phyloP scores from a whole-genome alignment of 2,888 invertebrate genomes.

The Drosophila anomelani region DNA sequence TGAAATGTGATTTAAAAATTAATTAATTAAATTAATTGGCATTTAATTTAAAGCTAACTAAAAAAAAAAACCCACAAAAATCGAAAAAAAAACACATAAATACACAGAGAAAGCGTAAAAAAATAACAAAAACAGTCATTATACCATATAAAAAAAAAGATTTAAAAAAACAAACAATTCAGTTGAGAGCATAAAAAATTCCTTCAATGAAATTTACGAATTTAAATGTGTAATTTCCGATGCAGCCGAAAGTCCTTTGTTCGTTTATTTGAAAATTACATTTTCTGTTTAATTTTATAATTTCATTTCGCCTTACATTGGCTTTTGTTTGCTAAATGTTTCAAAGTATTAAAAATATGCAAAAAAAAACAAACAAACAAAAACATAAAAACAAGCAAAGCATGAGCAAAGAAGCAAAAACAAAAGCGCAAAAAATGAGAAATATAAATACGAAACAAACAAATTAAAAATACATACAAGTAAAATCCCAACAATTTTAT shows the following conservation, averaged over 20 bases:
- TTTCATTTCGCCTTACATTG: conserved; percentile 17
- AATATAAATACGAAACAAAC: conserved; percentile 13
- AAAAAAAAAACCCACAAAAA: conserved; percentile 52
- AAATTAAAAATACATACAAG: conserved; percentile 36
- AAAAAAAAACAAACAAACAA: conserved; percentile 13
- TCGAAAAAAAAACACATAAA: conserved; percentile 32
- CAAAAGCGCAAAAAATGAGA: conserved; percentile 48
- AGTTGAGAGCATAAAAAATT: conserved; percentile 73
- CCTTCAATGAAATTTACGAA: conserved; percentile 80
- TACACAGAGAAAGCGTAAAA: conserved; percentile 45
- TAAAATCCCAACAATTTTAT: conserved; percentile 79
- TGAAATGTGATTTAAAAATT: conserved; percentile 83
- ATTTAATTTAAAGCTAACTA: conserved; percentile 74
- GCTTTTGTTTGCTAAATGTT: conserved; percentile 62
- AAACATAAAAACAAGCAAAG: conserved; percentile 24
- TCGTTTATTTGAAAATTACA: conserved; percentile 34
- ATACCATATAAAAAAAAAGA: conserved; percentile 66
- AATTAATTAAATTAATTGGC: conserved; percentile 81
- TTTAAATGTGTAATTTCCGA: conserved; percentile 70
- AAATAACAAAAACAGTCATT: conserved; percentile 74
- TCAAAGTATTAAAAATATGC: conserved; percentile 78
- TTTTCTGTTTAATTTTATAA: conserved; percentile 19
- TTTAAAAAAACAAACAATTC: conserved; percentile 38
- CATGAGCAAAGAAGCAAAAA: conserved; percentile 55
- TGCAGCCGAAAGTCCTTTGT: conserved; percentile 47